Evolutionary conservation across 92 coral and sea anemone genomes (phyloP).

Genomic region (Pocillopora grandis): DNA sequence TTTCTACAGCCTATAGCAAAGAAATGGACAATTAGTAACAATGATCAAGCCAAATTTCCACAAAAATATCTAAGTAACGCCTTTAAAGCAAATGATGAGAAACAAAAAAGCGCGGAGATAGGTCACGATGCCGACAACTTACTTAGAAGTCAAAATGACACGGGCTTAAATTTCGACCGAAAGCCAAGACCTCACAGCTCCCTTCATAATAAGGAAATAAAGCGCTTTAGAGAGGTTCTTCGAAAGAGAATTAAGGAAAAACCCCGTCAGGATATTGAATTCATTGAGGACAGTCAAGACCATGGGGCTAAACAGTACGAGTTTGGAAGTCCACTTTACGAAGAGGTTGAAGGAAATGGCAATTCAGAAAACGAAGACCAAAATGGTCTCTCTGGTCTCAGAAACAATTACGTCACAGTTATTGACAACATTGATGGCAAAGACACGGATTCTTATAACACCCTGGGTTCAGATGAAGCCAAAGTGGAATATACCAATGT

Average conservation of each 20-base stretch:
- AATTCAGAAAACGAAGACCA: constrained; percentile 4
- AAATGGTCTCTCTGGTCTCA: neutral
- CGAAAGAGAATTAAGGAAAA: neutral
- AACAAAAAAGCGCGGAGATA: neutral
- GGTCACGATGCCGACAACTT: neutral
- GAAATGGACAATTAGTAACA: neutral
- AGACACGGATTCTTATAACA: constrained; percentile 35
- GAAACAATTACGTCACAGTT: constrained; percentile 31
- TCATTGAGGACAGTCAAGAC: constrained; percentile 21
- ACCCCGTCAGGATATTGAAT: constrained; percentile 44
- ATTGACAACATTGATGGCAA: constrained; percentile 31
- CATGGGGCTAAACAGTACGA: constrained; percentile 5
- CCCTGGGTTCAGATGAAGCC: constrained; percentile 27
- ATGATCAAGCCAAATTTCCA: neutral
- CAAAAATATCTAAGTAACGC: neutral
- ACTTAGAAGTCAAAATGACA: neutral
- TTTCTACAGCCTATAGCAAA: neutral
- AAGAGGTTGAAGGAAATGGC: constrained; percentile 22
- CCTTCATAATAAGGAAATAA: constrained; percentile 1
- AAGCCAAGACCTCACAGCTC: constrained; percentile 13
- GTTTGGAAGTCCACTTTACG: constrained; percentile 11
- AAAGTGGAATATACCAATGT: constrained; percentile 40
- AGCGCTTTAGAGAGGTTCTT: constrained; percentile 3
- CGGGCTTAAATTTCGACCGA: neutral
- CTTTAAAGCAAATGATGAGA: neutral